phyloP scores from a whole-genome alignment of 1,140 invertebrate species.

The Solen grandis region DNA sequence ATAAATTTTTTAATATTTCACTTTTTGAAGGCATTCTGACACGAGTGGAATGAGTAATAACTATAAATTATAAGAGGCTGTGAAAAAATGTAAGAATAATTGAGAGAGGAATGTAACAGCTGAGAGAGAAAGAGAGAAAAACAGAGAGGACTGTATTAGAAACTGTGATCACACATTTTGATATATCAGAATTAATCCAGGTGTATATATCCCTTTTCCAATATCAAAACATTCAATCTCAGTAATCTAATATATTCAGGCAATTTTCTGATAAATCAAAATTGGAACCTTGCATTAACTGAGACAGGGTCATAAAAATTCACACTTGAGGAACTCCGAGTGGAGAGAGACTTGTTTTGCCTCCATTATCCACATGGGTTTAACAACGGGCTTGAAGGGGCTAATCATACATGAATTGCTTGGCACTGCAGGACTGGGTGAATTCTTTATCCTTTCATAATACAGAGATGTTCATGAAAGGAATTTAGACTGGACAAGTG shows the following conservation, averaged over 20 bases:
- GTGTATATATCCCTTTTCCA: constrained; percentile 1
- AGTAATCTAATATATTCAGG: constrained; percentile 18
- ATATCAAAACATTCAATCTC: not conserved
- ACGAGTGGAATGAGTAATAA: too few species aligned
- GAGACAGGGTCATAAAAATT: constrained; percentile 37
- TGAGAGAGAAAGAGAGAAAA: too few species aligned
- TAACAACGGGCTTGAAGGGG: not conserved
- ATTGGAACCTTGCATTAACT: constrained; percentile 17
- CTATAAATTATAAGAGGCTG: too few species aligned
- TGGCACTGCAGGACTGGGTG: not conserved
- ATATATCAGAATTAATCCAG: not conserved
- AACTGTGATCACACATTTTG: constrained; percentile 15
- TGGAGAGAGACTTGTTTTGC: constrained; percentile 20
- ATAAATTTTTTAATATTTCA: too few species aligned
- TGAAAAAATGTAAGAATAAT: too few species aligned
- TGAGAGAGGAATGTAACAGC: too few species aligned
- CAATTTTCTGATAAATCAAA: constrained; percentile 38
- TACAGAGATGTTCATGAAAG: not conserved
- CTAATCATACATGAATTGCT: constrained; percentile 1
- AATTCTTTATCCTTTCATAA: not conserved
- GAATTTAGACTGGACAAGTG: not conserved
- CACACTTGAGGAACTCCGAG: constrained; percentile 41
- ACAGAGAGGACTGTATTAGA: too few species aligned
- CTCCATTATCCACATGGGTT: constrained; percentile 8
- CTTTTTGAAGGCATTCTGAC: too few species aligned